Evolutionary conservation across 2,797 vertebrate species (phyloP), one percentile per base, ranked within the genome.

Genomic region (Diglossa cyanea): DNA sequence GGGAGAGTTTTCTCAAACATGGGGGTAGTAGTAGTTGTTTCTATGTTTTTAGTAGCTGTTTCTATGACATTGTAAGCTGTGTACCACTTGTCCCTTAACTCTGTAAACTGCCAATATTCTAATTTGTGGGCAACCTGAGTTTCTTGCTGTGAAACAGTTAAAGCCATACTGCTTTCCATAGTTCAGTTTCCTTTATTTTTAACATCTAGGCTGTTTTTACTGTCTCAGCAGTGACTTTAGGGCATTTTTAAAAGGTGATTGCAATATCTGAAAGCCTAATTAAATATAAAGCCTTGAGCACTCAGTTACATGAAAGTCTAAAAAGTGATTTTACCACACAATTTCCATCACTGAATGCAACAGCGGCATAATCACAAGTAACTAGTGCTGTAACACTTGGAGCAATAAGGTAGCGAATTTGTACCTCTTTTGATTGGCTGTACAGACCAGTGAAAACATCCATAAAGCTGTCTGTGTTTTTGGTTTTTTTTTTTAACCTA

Each of bases 181-280:
- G 61, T 87, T 91, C 31, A 71, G 65, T 42, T 90, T 80, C 58
- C 58, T 88, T 76, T 73, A 24, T 72, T 94, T 94, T 81, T 62
- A 95, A 50, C 30, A 78, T 71, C 86, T n/a, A 65, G 83, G 65
- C 67, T 73, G 39, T 26, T 93, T 76, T 84, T 93, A 60, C n/a
- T 42, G 24, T 71, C 68, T 79, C 80, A 71, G 60, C 61, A 83
- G 77, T 80, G 82, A 93, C 87, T 94, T 95, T 13, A 84, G 87
- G 85, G 91, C 67, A 82, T 88, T 95, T 96, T 93, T n/a, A 90
- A 93, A 89, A 94, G 61, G 85, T 66, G 85, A 93, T 2, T 91
- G 73, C 45, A 71, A 82, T 77, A 91, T 71, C 48, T 88, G 79
- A 84, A 94, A 86, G 78, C 44, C 83, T 81, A 94, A 95, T 94